Conservation (phyloP, 2,888 invertebrate genomes). For the Phaonia tiefii region DNA sequence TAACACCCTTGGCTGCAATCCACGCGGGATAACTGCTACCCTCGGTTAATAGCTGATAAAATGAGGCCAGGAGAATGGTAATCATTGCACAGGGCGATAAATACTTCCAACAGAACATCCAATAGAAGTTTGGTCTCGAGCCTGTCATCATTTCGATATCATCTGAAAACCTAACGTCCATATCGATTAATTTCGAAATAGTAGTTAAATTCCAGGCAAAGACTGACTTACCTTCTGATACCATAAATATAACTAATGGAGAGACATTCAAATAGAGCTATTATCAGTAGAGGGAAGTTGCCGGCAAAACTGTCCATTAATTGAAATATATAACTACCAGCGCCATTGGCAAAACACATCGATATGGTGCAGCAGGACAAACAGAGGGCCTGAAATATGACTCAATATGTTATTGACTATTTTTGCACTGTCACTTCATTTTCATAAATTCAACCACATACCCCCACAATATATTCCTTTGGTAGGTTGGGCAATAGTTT, state of each 20-base stretch:
- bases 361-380: conserved; percentile 90
- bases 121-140: conserved; percentile 91
- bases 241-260: conserved; percentile 97
- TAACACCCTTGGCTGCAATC: conserved; percentile 87
- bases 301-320: conserved; percentile 97
- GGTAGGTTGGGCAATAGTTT: conserved; percentile 94
- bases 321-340: conserved; percentile 96
- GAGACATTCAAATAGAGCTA: conserved; percentile 95
- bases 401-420: no score
- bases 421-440: no score
- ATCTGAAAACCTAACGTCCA: conserved; percentile 88
- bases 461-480: conserved; percentile 93
- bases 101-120: conserved; percentile 97
- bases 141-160: conserved; percentile 98
- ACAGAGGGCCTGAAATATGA: conserved; percentile 83
- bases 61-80: conserved; percentile 90
- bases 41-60: conserved; percentile 88
- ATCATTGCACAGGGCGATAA: conserved; percentile 94
- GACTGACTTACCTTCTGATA: conserved; percentile 87
- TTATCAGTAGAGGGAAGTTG: conserved; percentile 94
- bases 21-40: conserved; percentile 94
- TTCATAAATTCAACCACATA: no score
- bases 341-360: conserved; percentile 94
- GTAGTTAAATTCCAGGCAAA: not conserved
- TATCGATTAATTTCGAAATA: not conserved